These are phyloP conservation scores for Lysandra coridon DNA, from an alignment of 2,888 invertebrate genomes.

Conservation along the genomic window DNA sequence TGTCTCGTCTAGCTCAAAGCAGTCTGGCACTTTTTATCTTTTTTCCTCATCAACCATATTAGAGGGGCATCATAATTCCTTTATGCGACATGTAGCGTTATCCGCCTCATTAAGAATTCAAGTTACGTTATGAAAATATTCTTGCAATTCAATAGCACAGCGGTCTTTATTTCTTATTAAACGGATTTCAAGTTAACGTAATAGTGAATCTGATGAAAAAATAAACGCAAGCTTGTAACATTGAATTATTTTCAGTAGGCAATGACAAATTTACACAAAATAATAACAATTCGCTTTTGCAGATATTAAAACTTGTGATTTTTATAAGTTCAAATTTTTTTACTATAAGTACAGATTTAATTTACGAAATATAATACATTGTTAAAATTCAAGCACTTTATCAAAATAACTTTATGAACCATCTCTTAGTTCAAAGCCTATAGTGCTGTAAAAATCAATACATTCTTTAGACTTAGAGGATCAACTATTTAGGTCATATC, in stretches of 20 bases:
- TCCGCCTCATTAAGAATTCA: not conserved
- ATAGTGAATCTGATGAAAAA: not conserved
- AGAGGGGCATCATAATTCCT: conserved; percentile 5
- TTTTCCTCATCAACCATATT: conserved; percentile 18
- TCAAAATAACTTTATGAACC: too few species aligned
- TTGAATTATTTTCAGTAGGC: not conserved
- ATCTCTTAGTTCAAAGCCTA: not conserved
- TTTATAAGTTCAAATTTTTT: too few species aligned
- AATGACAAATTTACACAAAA: not conserved
- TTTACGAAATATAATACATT: too few species aligned
- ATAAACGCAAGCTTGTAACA: not conserved
- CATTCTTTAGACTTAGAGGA: not conserved
- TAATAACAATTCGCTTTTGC: not conserved
- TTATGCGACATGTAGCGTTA: conserved; percentile 2
- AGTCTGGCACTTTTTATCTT: conserved; percentile 18
- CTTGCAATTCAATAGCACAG: not conserved
- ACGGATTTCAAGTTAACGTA: not conserved
- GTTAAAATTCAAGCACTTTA: too few species aligned
- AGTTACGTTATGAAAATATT: not conserved
- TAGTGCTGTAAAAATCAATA: not conserved
- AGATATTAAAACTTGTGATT: not conserved
- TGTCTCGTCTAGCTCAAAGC: conserved; percentile 27
- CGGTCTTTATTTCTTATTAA: not conserved
- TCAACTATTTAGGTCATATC: not conserved
- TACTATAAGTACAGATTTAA: too few species aligned